Conservation (phyloP, 2,113 vertebrate species). For the Paramormyrops kingsleyae region DNA sequence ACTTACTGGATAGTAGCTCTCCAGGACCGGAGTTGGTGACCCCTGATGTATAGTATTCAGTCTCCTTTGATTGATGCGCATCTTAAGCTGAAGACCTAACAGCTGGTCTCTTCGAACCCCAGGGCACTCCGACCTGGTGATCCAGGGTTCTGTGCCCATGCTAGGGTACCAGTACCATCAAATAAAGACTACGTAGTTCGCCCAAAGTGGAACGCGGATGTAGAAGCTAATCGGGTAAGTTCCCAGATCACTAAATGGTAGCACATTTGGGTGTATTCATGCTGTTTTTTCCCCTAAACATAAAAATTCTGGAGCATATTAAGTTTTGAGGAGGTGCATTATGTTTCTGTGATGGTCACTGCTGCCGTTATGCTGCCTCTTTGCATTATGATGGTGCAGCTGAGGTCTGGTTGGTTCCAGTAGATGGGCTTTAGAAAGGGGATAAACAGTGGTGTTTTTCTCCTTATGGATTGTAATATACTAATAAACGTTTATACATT, state of each 20-base stretch:
- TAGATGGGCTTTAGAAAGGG: slow-evolving; percentile 81
- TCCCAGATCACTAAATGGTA: not conserved
- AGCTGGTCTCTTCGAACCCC: not conserved
- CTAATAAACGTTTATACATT: not conserved
- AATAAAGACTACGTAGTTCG: slow-evolving; percentile 98
- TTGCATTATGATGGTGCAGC: slow-evolving; percentile 1
- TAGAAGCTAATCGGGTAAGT: slow-evolving; percentile 85
- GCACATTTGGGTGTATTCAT: not conserved
- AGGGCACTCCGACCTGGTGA: slow-evolving; percentile 91
- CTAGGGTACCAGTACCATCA: slow-evolving; percentile 90
- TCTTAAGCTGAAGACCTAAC: not conserved
- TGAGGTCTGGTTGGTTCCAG: slow-evolving; percentile 50
- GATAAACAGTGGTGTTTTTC: slow-evolving; percentile 52
- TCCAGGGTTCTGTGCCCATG: slow-evolving; percentile 91
- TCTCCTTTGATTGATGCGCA: not conserved
- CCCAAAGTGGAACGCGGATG: slow-evolving; percentile 95
- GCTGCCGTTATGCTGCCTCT: not conserved
- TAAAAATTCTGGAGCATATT: not conserved
- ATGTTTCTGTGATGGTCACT: not conserved
- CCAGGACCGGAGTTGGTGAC: too few relatives aligned
- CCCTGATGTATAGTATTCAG: too few relatives aligned
- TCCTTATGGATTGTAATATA: not conserved
- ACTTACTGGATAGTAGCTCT: too few relatives aligned
- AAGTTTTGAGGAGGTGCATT: too few relatives aligned
- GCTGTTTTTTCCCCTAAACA: not conserved